Evolutionary conservation across 2,888 invertebrate genomes (phyloP).

Genomic region (Synergus laeviventris): DNA sequence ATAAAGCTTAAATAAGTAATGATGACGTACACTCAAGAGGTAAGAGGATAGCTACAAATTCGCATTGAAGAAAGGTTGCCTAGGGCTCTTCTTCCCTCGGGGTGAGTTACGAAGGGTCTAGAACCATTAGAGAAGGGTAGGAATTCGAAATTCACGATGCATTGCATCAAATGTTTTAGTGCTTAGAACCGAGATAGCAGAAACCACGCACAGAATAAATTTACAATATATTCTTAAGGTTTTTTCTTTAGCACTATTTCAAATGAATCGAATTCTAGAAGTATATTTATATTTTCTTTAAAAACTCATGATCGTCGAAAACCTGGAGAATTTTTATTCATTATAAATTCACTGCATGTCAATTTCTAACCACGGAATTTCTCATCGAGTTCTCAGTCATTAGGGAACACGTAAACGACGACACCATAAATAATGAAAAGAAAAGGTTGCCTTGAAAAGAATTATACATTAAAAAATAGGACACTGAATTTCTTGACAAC

Average conservation of each 20-base stretch:
- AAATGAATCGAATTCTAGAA: no score
- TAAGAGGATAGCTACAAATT: slow-evolving; percentile 15
- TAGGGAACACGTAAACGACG: not conserved
- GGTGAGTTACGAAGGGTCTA: slow-evolving; percentile 12
- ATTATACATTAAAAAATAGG: not conserved
- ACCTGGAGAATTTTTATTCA: no score
- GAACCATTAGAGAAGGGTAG: slow-evolving; percentile 11
- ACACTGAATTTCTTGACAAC: no score
- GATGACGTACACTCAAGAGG: slow-evolving; percentile 16
- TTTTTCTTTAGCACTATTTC: no score
- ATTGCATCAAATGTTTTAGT: not conserved
- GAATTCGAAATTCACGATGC: not conserved
- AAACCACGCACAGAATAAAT: not conserved
- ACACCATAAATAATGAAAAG: no score
- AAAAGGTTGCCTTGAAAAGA: no score
- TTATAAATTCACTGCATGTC: no score
- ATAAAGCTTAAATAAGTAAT: slow-evolving; percentile 10
- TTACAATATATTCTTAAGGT: not conserved
- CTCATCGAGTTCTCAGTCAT: not conserved
- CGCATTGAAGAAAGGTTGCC: slow-evolving; percentile 13
- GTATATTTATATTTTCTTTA: no score
- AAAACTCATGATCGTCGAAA: no score
- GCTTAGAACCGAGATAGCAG: no score
- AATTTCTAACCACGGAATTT: no score
- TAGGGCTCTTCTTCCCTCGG: slow-evolving; percentile 12